These are phyloP conservation scores for Scatophagus argus DNA, from an alignment of 2,113 vertebrate species.

Conservation along the genomic window DNA sequence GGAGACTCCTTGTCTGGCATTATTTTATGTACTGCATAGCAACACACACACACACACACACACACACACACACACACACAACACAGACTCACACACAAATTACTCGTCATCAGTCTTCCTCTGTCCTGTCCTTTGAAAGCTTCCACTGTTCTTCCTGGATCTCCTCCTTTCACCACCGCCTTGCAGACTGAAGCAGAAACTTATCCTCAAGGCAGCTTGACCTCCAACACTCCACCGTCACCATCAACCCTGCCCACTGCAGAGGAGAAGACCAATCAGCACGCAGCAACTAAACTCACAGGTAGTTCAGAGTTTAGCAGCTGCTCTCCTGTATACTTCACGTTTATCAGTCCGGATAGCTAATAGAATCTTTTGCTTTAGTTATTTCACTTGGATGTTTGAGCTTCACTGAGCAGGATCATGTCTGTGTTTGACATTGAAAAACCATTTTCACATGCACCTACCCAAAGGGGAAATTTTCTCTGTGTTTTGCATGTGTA, in stretches of 20 bases:
- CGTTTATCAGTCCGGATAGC: neutral
- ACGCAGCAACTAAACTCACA: slow-evolving; percentile 39
- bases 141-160: slow-evolving; percentile 47
- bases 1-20: neutral
- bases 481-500: too few relatives aligned
- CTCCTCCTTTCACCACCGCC: slow-evolving; percentile 14
- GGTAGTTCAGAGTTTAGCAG: slow-evolving; percentile 37
- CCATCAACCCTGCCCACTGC: slow-evolving; percentile 7
- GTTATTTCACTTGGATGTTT: neutral
- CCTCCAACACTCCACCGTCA: slow-evolving; percentile 2
- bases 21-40: neutral
- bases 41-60: neutral
- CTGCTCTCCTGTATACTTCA: too few relatives aligned
- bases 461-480: too few relatives aligned
- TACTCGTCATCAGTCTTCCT: neutral
- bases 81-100: neutral
- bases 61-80: neutral
- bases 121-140: slow-evolving; percentile 51
- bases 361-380: too few relatives aligned
- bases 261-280: slow-evolving; percentile 3
- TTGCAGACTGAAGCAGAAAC: neutral
- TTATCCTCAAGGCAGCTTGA: slow-evolving; percentile 1
- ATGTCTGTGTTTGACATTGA: too few relatives aligned
- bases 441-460: too few relatives aligned
- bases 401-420: neutral